Evolutionary conservation across 2,113 vertebrate genomes (phyloP).

Genomic region (Polypterus bichir): DNA sequence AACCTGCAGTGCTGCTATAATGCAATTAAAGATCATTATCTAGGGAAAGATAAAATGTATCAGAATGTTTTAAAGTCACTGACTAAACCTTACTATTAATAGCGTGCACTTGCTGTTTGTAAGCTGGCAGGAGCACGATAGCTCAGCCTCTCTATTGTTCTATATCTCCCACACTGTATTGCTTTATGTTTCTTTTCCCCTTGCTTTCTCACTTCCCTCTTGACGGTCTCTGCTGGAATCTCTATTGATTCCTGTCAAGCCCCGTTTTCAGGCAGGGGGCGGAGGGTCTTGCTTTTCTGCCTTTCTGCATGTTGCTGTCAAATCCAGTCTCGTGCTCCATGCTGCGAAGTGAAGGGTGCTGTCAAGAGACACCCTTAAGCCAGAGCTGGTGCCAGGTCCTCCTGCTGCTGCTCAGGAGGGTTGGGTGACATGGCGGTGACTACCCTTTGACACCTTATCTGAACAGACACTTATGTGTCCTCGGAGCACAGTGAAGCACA

Average conservation of each 20-base stretch:
- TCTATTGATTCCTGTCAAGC: constrained; percentile 59
- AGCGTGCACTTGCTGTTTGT: no score
- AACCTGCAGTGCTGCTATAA: no score
- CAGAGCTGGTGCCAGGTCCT: constrained; percentile 56
- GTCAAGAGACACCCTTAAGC: constrained; percentile 60
- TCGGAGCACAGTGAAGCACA: constrained; percentile 33
- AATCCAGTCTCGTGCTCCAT: constrained; percentile 48
- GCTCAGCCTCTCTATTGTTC: no score
- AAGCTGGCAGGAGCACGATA: no score
- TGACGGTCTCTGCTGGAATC: constrained; percentile 48
- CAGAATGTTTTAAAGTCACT: no score
- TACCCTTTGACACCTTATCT: constrained; percentile 16
- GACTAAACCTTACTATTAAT: no score
- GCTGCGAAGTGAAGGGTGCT: constrained; percentile 67
- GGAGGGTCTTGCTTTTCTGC: constrained; percentile 30
- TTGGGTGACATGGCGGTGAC: not conserved
- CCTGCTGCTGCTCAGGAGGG: constrained; percentile 33
- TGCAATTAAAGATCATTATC: no score
- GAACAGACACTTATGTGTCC: constrained; percentile 37
- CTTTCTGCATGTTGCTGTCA: constrained; percentile 63
- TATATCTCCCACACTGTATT: constrained; percentile 24
- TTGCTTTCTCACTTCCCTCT: constrained; percentile 37
- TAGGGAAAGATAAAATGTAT: no score
- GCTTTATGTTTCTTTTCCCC: constrained; percentile 29
- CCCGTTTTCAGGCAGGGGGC: constrained; percentile 32